These are phyloP conservation scores for Centropus bengalensis DNA, from an alignment of 2,113 vertebrate species.

Conservation along the genomic window DNA sequence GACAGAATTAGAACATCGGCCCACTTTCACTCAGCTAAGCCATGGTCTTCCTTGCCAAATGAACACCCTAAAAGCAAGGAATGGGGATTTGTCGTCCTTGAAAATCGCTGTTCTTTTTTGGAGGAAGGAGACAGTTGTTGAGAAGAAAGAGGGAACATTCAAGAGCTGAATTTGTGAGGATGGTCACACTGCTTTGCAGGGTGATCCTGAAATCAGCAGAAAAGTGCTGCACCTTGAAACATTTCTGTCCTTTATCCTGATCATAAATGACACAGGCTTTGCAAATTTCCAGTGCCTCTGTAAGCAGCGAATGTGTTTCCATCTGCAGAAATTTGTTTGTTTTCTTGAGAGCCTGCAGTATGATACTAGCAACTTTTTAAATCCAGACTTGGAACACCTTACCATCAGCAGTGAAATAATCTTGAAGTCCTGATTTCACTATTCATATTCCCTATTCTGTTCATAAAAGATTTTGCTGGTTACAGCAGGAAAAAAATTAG, in stretches of 20 bases:
- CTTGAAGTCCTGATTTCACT: background rate
- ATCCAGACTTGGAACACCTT: background rate
- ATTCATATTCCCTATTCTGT: background rate
- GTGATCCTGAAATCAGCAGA: background rate
- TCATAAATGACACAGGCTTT: background rate
- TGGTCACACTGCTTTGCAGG: background rate
- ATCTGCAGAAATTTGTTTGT: background rate
- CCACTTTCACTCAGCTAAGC: background rate
- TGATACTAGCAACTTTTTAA: background rate
- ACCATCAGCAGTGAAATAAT: background rate
- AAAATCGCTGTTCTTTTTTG: background rate
- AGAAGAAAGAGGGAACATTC: background rate
- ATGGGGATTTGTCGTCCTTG: conserved; percentile 1
- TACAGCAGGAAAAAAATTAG: background rate
- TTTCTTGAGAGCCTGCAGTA: background rate
- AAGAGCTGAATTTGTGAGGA: background rate
- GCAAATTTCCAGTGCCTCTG: background rate
- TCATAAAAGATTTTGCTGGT: background rate
- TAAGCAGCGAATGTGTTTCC: conserved; percentile 15
- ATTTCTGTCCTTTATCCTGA: conserved; percentile 31
- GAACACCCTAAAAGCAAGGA: background rate
- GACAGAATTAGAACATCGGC: conserved; percentile 1
- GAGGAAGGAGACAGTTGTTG: background rate
- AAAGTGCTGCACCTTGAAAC: conserved; percentile 14
- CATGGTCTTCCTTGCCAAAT: background rate